Evolutionary conservation across 1,140 invertebrate genomes (phyloP).

Genomic region (Pachyrhynchus sulphureomaculatus): DNA sequence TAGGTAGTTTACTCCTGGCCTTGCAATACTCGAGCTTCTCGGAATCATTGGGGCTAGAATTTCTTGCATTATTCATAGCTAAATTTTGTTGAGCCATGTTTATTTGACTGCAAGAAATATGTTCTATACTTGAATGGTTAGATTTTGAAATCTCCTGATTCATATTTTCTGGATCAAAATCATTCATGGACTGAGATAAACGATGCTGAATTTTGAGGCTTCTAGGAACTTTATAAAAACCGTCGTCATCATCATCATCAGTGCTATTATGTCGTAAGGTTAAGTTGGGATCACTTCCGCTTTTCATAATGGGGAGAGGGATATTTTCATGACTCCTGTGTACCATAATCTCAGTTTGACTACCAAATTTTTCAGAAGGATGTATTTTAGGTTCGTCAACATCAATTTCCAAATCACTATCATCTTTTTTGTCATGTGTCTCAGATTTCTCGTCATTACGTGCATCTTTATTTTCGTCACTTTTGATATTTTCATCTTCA

Average conservation of each 20-base stretch:
- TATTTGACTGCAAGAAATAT: constrained; percentile 46
- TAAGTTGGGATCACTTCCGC: constrained; percentile 47
- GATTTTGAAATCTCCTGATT: constrained; percentile 21
- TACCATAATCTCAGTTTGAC: constrained; percentile 28
- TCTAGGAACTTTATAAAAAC: constrained; percentile 48
- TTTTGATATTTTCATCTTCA: not conserved
- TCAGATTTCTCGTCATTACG: not conserved
- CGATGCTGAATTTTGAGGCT: constrained; percentile 29
- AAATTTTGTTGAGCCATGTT: constrained; percentile 10
- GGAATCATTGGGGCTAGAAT: constrained; percentile 8
- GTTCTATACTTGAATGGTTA: constrained; percentile 43
- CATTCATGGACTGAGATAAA: constrained; percentile 46
- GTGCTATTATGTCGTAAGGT: constrained; percentile 8
- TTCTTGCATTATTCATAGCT: constrained; percentile 2
- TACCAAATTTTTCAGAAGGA: constrained; percentile 28
- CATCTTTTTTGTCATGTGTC: not conserved
- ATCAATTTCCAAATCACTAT: not conserved
- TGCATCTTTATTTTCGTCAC: not conserved
- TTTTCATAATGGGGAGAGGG: constrained; percentile 36
- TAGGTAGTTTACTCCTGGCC: constrained; percentile 35
- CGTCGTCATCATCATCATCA: constrained; percentile 43
- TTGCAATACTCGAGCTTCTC: constrained; percentile 41
- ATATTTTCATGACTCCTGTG: constrained; percentile 15
- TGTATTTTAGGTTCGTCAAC: constrained; percentile 19
- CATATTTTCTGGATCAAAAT: constrained; percentile 44